Conservation (phyloP, 2,797 vertebrate species). For the Darevskia nairensis region DNA sequence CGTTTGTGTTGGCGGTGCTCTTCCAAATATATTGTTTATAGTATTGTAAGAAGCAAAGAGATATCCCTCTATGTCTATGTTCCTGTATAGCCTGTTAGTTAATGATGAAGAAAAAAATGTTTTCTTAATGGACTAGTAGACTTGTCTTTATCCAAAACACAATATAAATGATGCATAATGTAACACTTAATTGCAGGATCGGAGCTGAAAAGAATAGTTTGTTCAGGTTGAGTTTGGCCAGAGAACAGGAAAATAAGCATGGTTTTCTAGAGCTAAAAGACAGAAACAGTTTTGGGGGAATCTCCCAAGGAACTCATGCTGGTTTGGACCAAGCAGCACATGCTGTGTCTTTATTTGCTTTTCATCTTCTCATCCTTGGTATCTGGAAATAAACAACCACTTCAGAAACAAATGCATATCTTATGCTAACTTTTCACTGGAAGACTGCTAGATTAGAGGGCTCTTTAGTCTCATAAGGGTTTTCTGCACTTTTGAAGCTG, state of each 20-base stretch:
- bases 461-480: background rate
- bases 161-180: too few relatives aligned
- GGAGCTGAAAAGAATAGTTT: background rate
- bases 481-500: background rate
- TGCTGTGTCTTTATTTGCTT: too few relatives aligned
- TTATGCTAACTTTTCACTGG: too few relatives aligned
- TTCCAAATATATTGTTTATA: background rate
- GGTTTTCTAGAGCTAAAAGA: background rate
- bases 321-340: background rate
- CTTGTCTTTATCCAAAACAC: too few relatives aligned
- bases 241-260: background rate
- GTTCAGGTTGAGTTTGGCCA: background rate
- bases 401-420: background rate
- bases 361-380: background rate
- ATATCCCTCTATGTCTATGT: too few relatives aligned
- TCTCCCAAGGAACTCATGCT: too few relatives aligned
- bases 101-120: too few relatives aligned
- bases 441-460: too few relatives aligned
- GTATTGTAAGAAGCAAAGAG: background rate
- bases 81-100: too few relatives aligned
- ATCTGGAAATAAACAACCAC: background rate
- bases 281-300: background rate
- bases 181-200: too few relatives aligned
- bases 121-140: too few relatives aligned
- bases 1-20: background rate